These are phyloP conservation scores for Geopemphigus sp. DNA, from an alignment of 1,140 invertebrate species.

Conservation along the genomic window DNA sequence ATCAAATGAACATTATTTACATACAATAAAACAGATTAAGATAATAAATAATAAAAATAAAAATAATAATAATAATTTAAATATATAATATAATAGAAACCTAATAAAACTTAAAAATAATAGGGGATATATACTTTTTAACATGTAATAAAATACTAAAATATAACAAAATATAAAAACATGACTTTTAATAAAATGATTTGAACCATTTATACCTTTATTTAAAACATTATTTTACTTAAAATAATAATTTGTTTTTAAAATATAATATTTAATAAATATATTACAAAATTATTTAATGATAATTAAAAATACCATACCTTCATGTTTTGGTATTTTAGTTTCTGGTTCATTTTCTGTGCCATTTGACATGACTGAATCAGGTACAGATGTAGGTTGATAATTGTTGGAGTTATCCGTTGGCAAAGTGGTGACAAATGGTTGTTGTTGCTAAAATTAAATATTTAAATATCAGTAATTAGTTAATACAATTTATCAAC, in stretches of 20 bases:
- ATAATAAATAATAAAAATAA: too few relatives aligned
- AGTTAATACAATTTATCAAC: too few relatives aligned
- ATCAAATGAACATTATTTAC: too few relatives aligned
- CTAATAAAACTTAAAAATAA: background rate
- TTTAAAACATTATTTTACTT: background rate
- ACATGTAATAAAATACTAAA: background rate
- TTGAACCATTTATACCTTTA: background rate
- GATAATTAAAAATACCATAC: slow-evolving; percentile 36
- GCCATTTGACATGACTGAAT: slow-evolving; percentile 25
- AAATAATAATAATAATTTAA: too few relatives aligned
- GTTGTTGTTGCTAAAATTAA: slow-evolving; percentile 33
- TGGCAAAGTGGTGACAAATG: background rate
- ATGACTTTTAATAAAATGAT: background rate
- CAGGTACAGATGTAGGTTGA: background rate
- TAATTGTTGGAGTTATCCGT: slow-evolving; percentile 18
- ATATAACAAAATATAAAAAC: slow-evolving; percentile 3
- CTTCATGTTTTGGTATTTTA: slow-evolving; percentile 41
- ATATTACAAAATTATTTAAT: background rate
- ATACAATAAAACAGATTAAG: too few relatives aligned
- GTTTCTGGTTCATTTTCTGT: slow-evolving; percentile 37
- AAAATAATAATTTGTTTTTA: background rate
- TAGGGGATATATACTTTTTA: background rate
- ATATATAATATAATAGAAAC: too few relatives aligned
- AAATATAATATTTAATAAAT: background rate
- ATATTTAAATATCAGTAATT: too few relatives aligned